Percentiles rank a stretch among this genome's conserved stretches.
Conservation (phyloP, 2,797 vertebrate species). For the Rhodeus uyekii region DNA sequence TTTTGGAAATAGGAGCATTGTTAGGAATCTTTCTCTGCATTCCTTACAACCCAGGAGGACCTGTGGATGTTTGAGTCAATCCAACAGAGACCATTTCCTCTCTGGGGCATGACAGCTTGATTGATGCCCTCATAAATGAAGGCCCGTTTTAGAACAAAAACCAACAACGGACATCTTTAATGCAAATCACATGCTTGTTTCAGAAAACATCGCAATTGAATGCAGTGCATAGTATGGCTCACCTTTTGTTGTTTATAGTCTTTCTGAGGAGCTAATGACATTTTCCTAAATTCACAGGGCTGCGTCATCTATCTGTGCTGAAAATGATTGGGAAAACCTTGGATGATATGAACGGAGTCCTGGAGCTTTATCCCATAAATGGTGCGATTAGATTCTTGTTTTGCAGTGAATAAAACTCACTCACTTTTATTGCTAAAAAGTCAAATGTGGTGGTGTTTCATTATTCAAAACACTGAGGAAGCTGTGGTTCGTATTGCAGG, state of each 20-base stretch:
- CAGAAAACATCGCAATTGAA: neutral
- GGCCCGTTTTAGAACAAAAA: conserved; percentile 18
- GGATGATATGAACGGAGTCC: conserved; percentile 78
- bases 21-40: conserved; percentile 5
- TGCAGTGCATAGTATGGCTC: neutral
- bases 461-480: neutral
- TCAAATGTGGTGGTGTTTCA: neutral
- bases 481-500: conserved; percentile 66
- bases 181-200: conserved; percentile 18
- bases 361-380: conserved; percentile 87
- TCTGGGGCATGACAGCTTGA: conserved; percentile 36
- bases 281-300: conserved; percentile 66
- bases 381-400: conserved; percentile 69
- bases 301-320: conserved; percentile 85
- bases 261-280: neutral
- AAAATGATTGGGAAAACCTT: conserved; percentile 81
- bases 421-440: neutral
- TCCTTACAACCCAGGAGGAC: conserved; percentile 17
- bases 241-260: neutral
- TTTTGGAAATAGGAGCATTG: conserved; percentile 22
- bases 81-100: conserved; percentile 41
- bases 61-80: conserved; percentile 22
- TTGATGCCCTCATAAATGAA: conserved; percentile 33
- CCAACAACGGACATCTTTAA: conserved; percentile 29
- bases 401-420: neutral